Percentiles rank a stretch among this genome's conserved stretches.
These are phyloP conservation scores for Nomada goodeniana DNA, from an alignment of 2,888 invertebrate genomes.

Conservation along the genomic window DNA sequence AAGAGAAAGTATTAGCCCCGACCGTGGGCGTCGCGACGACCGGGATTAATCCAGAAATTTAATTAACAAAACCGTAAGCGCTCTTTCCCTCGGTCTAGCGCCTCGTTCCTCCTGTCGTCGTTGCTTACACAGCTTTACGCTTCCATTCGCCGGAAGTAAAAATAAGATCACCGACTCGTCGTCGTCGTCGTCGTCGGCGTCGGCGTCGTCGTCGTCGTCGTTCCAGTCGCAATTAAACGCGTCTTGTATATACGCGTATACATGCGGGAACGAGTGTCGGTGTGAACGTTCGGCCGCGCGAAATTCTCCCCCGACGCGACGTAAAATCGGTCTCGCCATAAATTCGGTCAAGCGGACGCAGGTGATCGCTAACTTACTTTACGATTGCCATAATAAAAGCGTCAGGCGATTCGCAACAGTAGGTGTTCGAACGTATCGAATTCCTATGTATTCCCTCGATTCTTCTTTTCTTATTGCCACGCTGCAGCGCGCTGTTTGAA, in stretches of 20 bases:
- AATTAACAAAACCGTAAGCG: slow-evolving; percentile 65
- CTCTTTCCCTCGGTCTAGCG: slow-evolving; percentile 13
- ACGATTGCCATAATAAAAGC: slow-evolving; percentile 69
- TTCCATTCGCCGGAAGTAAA: slow-evolving; percentile 13
- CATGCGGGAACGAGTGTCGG: neutral
- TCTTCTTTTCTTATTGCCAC: slow-evolving; percentile 27
- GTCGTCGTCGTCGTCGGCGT: neutral
- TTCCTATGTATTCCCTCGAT: slow-evolving; percentile 21
- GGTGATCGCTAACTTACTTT: slow-evolving; percentile 66
- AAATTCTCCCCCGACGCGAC: slow-evolving; percentile 21
- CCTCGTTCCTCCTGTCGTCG: neutral
- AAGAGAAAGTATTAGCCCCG: slow-evolving; percentile 57
- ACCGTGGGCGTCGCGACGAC: slow-evolving; percentile 48
- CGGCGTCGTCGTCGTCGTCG: neutral
- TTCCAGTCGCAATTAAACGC: slow-evolving; percentile 14
- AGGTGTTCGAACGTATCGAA: slow-evolving; percentile 33
- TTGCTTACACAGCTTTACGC: slow-evolving; percentile 6
- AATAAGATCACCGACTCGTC: slow-evolving; percentile 32
- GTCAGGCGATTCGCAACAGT: slow-evolving; percentile 42
- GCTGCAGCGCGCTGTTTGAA: too few species aligned
- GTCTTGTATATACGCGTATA: neutral
- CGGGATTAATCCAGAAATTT: slow-evolving; percentile 65
- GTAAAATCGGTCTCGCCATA: slow-evolving; percentile 49
- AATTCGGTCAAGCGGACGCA: slow-evolving; percentile 58
- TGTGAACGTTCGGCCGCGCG: neutral